Evolutionary conservation across 2,888 invertebrate species (phyloP), one percentile per base, ranked within the genome.

Genomic region (Cremastinae sp.): DNA sequence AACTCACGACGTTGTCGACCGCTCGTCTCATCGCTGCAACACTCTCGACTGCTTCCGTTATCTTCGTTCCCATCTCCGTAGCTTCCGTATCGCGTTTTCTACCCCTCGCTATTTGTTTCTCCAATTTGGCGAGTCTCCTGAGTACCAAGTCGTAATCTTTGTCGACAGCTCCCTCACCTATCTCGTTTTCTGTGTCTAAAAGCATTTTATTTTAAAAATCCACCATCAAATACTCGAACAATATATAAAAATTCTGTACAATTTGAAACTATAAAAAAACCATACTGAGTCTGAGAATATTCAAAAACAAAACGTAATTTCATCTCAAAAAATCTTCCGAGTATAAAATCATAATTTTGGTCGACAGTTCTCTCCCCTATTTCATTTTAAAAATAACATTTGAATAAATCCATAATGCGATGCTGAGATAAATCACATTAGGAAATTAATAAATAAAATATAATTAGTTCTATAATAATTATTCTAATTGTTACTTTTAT

Each of bases 151-250:
- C 86, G 66, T 88, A 89, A 71, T 87, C 86, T 68, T 80, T 82
- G 77, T 86, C 86, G 49, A 82, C 75, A 68, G 85, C 85, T 58
- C 70, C 79, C 49, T 88, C 86, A 49, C 82, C 84, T 43, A 89
- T 85, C 66, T 89, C 88, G 73, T 89, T 89, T 68, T 88, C 88
- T 10, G 86, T 84, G 76, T 88, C 89, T 89, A 77, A 20, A 75
- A 74, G 43, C 73, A 61, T 16, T 18, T 22, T 68, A 69, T n/a
- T n/a, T n/a, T n/a, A 12, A 16, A 53, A 53, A 53, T 12, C 20
- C 34, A 54, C 16, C 16, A 7, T 43, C 7, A 20, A 41, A 28
- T n/a, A n/a, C n/a, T n/a, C n/a, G n/a, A n/a, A n/a, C n/a, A n/a
- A n/a, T n/a, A n/a, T n/a, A n/a, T n/a, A 47, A 56, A 36, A 22